These are phyloP conservation scores for Torymus tubicola DNA, from an alignment of 2,888 invertebrate species.

Conservation along the genomic window DNA sequence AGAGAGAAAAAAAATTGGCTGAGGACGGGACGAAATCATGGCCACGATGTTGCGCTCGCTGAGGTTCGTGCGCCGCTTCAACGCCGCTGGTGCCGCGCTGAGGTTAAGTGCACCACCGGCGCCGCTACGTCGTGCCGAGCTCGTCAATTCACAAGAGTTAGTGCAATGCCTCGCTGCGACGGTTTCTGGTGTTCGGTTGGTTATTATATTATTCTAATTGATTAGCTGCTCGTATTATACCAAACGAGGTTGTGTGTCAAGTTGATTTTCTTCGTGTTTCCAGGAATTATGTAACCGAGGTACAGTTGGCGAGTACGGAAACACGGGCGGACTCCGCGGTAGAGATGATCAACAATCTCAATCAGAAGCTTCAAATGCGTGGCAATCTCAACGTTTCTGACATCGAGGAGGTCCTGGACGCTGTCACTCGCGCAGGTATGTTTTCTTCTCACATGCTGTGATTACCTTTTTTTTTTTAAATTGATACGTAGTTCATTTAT, in stretches of 20 bases:
- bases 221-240: neutral
- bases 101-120: constrained; percentile 21
- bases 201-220: neutral
- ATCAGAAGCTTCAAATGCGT: neutral
- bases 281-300: constrained; percentile 55
- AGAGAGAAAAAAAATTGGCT: too few relatives aligned
- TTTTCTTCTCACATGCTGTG: too few relatives aligned
- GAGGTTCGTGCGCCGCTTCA: constrained; percentile 11
- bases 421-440: too few relatives aligned
- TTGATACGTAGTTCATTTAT: too few relatives aligned
- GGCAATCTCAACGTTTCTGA: neutral
- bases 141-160: too few relatives aligned
- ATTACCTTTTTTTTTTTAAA: too few relatives aligned
- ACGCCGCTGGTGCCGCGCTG: constrained; percentile 2
- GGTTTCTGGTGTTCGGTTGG: neutral
- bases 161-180: neutral
- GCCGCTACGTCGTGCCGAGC: neutral
- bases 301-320: neutral
- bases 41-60: constrained; percentile 48
- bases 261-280: neutral
- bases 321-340: neutral
- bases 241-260: too few relatives aligned
- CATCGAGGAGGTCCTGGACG: too few relatives aligned
- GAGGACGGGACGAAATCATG: constrained; percentile 16
- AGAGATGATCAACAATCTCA: constrained; percentile 8